A percentile compares a stretch with the other conserved stretches of the same genome.
Conservation (phyloP, 1,140 invertebrate genomes). For the Lethocerus indicus region DNA sequence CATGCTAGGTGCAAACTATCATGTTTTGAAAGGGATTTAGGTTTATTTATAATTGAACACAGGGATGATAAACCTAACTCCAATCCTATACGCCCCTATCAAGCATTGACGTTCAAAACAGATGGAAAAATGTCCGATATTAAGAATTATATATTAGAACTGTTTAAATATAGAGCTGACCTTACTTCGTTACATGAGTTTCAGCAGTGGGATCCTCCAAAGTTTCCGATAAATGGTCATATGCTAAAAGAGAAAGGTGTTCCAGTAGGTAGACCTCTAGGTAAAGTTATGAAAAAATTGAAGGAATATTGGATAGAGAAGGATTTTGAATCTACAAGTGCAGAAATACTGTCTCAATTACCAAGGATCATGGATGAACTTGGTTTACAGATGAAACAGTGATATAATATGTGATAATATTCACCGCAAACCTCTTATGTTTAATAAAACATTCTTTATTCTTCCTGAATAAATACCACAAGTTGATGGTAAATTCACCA, state of each 20-base stretch:
- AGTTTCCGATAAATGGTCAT: slow-evolving; percentile 65
- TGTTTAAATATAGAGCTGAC: slow-evolving; percentile 68
- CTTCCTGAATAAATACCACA: too few species aligned
- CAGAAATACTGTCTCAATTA: too few species aligned
- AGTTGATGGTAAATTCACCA: too few species aligned
- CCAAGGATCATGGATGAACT: too few species aligned
- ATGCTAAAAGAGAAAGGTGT: slow-evolving; percentile 46
- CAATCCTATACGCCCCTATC: background rate
- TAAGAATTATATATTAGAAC: slow-evolving; percentile 50
- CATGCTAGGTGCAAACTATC: slow-evolving; percentile 72
- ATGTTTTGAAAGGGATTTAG: slow-evolving; percentile 64
- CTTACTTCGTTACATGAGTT: slow-evolving; percentile 44
- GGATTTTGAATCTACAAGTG: slow-evolving; percentile 51
- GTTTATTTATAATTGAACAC: slow-evolving; percentile 58
- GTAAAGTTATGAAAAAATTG: slow-evolving; percentile 41
- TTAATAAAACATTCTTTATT: too few species aligned
- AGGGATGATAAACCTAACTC: slow-evolving; percentile 33
- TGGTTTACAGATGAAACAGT: too few species aligned
- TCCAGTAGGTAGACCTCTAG: slow-evolving; percentile 23
- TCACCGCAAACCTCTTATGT: too few species aligned
- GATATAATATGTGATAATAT: too few species aligned
- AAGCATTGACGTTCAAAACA: slow-evolving; percentile 47
- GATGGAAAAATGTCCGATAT: slow-evolving; percentile 39
- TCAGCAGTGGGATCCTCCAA: slow-evolving; percentile 51
- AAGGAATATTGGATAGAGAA: slow-evolving; percentile 63